phyloP scores from a whole-genome alignment of 53 echinoderm and acorn worm genomes.

The Echinarachnius parma region DNA sequence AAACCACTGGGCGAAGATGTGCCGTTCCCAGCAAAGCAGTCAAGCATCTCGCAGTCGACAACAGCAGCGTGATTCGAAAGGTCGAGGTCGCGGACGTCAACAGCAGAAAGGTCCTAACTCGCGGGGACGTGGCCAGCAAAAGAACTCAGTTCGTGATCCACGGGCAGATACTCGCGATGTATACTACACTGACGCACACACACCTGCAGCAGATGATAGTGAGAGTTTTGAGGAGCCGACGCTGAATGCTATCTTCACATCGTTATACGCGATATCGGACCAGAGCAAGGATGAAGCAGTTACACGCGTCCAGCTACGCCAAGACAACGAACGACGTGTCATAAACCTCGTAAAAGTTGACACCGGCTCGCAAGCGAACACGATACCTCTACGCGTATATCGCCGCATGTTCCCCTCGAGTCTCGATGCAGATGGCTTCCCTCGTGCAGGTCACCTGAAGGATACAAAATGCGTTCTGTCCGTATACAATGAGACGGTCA shows the following conservation, averaged over 20 bases:
- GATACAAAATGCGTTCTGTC: slow-evolving; percentile 26
- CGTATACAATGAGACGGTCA: slow-evolving; percentile 48
- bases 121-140: slow-evolving; percentile 20
- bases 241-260: slow-evolving; percentile 17
- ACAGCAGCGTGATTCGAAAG: slow-evolving; percentile 14
- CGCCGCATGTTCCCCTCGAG: slow-evolving; percentile 44
- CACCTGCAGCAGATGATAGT: not conserved
- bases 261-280: slow-evolving; percentile 12
- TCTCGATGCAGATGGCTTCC: slow-evolving; percentile 29
- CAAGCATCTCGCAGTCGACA: slow-evolving; percentile 7
- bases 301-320: slow-evolving; percentile 21
- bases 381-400: slow-evolving; percentile 49
- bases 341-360: slow-evolving; percentile 44
- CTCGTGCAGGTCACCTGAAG: slow-evolving; percentile 4
- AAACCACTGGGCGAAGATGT: slow-evolving; percentile 48
- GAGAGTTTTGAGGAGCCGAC: slow-evolving; percentile 14
- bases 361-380: slow-evolving; percentile 52
- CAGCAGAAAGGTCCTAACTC: slow-evolving; percentile 17
- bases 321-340: slow-evolving; percentile 15
- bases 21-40: slow-evolving; percentile 21
- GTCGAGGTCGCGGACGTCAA: not conserved
- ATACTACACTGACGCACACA: slow-evolving; percentile 35
- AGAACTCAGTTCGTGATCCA: not conserved
- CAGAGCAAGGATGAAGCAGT: slow-evolving; percentile 35
- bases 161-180: slow-evolving; percentile 15